phyloP scores from a whole-genome alignment of 2,888 invertebrate species.

The Parnassius smintheus region DNA sequence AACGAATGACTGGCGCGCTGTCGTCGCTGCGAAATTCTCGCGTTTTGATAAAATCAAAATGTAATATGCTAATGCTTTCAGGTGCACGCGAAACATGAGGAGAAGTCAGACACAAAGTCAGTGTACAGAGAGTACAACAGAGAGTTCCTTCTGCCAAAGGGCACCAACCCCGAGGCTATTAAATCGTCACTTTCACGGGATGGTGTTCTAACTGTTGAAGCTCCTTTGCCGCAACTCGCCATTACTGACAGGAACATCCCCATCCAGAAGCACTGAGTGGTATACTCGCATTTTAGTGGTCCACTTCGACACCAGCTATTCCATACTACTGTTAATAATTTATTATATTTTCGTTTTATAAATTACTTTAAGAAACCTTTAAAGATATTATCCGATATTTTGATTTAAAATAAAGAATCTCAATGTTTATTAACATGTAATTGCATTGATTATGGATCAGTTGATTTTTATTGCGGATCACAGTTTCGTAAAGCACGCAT shows the following conservation, averaged over 20 bases:
- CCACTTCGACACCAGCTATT: constrained; percentile 67
- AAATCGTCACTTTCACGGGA: constrained; percentile 97
- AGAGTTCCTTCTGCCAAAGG: constrained; percentile 97
- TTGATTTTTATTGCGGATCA: constrained; percentile 49
- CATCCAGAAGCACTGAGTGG: constrained; percentile 83
- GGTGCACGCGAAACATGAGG: constrained; percentile 99
- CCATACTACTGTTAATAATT: constrained; percentile 78
- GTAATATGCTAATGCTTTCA: constrained; percentile 63
- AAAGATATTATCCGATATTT: constrained; percentile 64
- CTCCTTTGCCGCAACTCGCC: constrained; percentile 94
- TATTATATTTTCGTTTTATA: constrained; percentile 70
- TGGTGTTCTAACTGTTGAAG: constrained; percentile 97
- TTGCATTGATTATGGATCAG: constrained; percentile 49
- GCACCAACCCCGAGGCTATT: constrained; percentile 97
- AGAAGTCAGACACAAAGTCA: constrained; percentile 97
- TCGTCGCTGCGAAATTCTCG: constrained; percentile 6
- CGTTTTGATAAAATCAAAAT: constrained; percentile 36
- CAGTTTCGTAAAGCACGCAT: constrained; percentile 44
- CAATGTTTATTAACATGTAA: constrained; percentile 53
- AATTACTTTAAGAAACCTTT: constrained; percentile 66
- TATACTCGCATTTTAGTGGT: constrained; percentile 42
- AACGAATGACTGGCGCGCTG: constrained; percentile 31
- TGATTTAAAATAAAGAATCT: constrained; percentile 73
- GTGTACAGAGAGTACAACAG: constrained; percentile 99
- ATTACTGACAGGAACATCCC: constrained; percentile 91